phyloP scores from a whole-genome alignment of 2,888 invertebrate species.

The Dasypogon diadema region DNA sequence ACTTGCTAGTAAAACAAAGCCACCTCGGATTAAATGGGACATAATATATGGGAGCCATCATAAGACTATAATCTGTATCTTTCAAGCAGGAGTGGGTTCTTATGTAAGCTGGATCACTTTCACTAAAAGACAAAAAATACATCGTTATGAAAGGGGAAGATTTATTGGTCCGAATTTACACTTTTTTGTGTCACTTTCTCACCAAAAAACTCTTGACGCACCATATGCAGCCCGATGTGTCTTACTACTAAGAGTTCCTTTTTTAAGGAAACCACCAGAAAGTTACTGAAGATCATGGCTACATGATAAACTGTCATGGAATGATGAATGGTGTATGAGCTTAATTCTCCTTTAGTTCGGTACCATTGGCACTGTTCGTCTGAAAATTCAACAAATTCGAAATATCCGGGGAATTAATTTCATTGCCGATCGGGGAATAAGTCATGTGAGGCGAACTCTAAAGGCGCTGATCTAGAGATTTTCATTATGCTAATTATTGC shows the following conservation, averaged over 20 bases:
- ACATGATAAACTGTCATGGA: slow-evolving; percentile 2
- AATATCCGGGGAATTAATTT: slow-evolving; percentile 65
- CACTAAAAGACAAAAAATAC: neutral
- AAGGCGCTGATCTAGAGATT: slow-evolving; percentile 15
- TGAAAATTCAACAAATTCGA: slow-evolving; percentile 63
- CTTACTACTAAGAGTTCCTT: neutral
- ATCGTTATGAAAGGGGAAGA: slow-evolving; percentile 32
- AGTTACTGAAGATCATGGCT: neutral
- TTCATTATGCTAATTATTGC: slow-evolving; percentile 38
- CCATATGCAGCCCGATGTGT: neutral
- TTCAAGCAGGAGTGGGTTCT: no score
- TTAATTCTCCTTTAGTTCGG: neutral
- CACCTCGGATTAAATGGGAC: no score
- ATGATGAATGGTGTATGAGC: neutral
- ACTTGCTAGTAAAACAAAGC: no score
- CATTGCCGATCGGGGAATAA: slow-evolving; percentile 65
- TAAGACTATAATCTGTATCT: no score
- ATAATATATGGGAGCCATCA: no score
- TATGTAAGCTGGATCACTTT: neutral
- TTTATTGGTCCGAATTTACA: slow-evolving; percentile 30
- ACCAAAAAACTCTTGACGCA: no score
- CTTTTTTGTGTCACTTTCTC: slow-evolving; percentile 23
- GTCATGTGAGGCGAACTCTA: slow-evolving; percentile 11
- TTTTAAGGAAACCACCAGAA: neutral
- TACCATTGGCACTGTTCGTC: slow-evolving; percentile 60